Base-by-base conservation (phyloP, 1,140 invertebrate species). In the Panagrolaimus sp. region DNA sequence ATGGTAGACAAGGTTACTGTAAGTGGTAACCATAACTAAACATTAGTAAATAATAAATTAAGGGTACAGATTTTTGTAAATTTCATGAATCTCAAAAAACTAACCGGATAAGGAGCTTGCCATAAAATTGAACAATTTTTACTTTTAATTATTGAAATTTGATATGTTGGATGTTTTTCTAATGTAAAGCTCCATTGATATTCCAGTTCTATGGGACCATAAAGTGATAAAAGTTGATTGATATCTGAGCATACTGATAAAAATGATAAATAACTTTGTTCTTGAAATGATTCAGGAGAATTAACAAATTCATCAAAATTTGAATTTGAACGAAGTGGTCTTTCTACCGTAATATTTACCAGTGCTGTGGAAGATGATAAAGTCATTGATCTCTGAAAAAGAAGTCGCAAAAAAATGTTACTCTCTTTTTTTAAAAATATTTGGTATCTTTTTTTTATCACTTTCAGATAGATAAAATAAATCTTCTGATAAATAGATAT, bases 61-160 rank as follows among this genome's bases (percentile, higher is more conserved):
- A 38, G 31, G 31, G 31, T n/a, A n/a, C n/a, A n/a, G n/a, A n/a
- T 7, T 38, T 38, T 38, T 38, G 7, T 2, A 38, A 38, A 38
- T 38, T 38, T 38, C 2, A 4, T 38, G 7, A 38, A 38, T 38
- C 7, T 38, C 2, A 4, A 4, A 38, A 16, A n/a, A 57, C 51
- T n/a, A 0, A 57, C 51, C 51, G 51, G 51, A 57, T n/a, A 57
- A 20, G 51, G 51, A 25, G 51, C 51, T 27, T 57, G 51, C 51
- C 51, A 57, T 57, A 25, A 20, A 20, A 57, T 11, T 25, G 9
- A 25, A 57, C 51, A 57, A 27, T 57, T 57, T 9, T 3, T 57
- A 20, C 51, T 27, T 25, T 11, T 2, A 57, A 57, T 57, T 11
- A 11, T 25, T 20, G 51, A 27, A 25, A 57, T 27, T 57, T 20